Evolutionary conservation across 2,888 invertebrate species (phyloP).

Genomic region (Apamea anceps): DNA sequence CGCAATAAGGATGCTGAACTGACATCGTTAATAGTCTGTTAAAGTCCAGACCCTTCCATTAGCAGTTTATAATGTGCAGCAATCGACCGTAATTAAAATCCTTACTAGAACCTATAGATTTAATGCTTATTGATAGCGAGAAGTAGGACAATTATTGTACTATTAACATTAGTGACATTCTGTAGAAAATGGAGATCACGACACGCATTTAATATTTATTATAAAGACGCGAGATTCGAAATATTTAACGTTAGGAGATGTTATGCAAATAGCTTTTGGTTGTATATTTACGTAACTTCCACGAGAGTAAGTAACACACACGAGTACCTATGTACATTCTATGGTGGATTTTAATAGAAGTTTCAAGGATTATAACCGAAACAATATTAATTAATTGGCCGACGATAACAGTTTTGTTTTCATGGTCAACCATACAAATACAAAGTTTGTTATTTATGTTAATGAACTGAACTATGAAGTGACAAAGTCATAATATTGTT

Average conservation of each 20-base stretch:
- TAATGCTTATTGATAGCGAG: background rate
- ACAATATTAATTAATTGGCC: conserved; percentile 15
- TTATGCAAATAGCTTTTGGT: background rate
- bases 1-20: background rate
- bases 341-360: background rate
- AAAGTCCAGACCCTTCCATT: background rate
- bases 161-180: conserved; percentile 3
- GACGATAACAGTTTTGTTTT: conserved; percentile 6
- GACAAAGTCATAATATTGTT: background rate
- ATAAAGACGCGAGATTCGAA: background rate
- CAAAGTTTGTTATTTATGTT: conserved; percentile 19
- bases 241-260: background rate
- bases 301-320: background rate
- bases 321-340: background rate
- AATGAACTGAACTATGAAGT: background rate
- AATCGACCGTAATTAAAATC: conserved; percentile 10
- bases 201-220: conserved; percentile 22
- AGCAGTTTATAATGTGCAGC: background rate
- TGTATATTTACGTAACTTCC: conserved; percentile 17
- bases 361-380: conserved; percentile 24
- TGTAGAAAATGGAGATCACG: background rate
- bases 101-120: background rate
- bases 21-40: background rate
- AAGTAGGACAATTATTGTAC: background rate
- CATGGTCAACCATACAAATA: conserved; percentile 26